Conservation (phyloP, 2,113 vertebrate species). For the Otolemur garnettii region DNA sequence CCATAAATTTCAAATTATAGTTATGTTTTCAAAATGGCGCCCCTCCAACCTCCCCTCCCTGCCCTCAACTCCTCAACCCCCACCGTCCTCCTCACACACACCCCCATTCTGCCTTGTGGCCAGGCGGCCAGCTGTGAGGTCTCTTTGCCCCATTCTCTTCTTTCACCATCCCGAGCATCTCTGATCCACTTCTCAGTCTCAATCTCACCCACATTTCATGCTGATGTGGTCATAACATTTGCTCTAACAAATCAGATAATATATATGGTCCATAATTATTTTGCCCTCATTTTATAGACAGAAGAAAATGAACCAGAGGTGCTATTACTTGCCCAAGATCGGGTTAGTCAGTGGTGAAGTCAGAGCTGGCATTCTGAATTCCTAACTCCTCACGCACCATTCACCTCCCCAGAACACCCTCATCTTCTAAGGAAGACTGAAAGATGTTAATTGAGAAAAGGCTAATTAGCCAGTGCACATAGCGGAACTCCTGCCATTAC, state of each 20-base stretch:
- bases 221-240: slow-evolving; percentile 64
- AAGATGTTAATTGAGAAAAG: slow-evolving; percentile 12
- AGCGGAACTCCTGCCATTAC: neutral
- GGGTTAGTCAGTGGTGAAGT: slow-evolving; percentile 47
- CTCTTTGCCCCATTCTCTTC: neutral
- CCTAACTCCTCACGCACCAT: neutral
- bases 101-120: too few species aligned
- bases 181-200: neutral
- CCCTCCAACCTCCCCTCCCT: neutral
- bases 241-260: slow-evolving; percentile 66
- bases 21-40: neutral
- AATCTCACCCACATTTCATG: slow-evolving; percentile 37
- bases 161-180: neutral
- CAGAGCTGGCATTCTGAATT: neutral
- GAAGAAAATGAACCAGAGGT: neutral
- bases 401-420: neutral
- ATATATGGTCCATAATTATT: slow-evolving; percentile 34
- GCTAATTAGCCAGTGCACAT: neutral
- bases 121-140: accelerated
- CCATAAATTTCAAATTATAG: neutral
- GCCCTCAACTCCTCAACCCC: neutral
- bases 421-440: neutral
- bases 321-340: slow-evolving; percentile 65
- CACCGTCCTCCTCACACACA: too few species aligned
- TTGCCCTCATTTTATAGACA: slow-evolving; percentile 55